phyloP scores from a whole-genome alignment of 2,797 vertebrate genomes.

The Rhinella marina region DNA sequence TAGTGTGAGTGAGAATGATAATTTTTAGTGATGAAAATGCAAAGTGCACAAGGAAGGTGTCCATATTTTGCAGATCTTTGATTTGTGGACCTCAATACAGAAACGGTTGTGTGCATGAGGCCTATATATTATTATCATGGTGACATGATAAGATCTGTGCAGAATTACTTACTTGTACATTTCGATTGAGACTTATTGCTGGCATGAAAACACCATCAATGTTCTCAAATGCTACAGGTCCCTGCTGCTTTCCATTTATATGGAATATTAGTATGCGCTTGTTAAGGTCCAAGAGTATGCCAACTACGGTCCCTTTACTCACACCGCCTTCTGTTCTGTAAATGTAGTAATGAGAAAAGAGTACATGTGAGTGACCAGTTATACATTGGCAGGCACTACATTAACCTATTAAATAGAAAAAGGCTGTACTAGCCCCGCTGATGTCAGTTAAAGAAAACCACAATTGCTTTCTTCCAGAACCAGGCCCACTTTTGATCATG shows the following conservation, averaged over 20 bases:
- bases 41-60: too few relatives aligned
- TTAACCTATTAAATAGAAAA: not conserved
- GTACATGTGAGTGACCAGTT: not conserved
- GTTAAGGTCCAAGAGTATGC: constrained; percentile 91
- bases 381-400: not conserved
- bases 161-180: constrained; percentile 87
- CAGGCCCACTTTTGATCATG: too few relatives aligned
- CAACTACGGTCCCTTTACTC: constrained; percentile 89
- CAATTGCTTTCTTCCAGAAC: too few relatives aligned
- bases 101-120: too few relatives aligned
- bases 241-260: constrained; percentile 95
- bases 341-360: constrained; percentile 27
- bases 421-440: not conserved
- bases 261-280: constrained; percentile 92
- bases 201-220: constrained; percentile 96
- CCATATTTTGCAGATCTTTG: too few relatives aligned
- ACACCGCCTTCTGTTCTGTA: constrained; percentile 94
- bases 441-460: not conserved
- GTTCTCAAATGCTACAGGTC: constrained; percentile 91
- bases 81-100: too few relatives aligned
- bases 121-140: not conserved
- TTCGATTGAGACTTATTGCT: constrained; percentile 95
- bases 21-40: too few relatives aligned
- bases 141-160: not conserved
- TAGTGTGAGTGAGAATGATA: too few relatives aligned